These are phyloP conservation scores for Agapornis canus DNA, from an alignment of 2,797 vertebrate species.

Conservation along the genomic window DNA sequence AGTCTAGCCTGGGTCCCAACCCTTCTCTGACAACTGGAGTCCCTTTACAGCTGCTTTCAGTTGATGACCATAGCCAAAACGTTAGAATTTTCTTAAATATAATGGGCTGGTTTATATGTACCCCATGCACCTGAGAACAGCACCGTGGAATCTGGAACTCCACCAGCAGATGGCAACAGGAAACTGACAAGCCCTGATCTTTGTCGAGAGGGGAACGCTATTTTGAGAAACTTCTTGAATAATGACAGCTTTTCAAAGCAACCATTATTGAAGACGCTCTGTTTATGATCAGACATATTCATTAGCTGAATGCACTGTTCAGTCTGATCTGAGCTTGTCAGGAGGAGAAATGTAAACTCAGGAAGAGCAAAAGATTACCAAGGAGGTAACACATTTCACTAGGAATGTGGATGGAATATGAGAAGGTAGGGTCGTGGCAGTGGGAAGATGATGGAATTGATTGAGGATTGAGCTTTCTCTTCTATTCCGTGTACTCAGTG, in stretches of 20 bases:
- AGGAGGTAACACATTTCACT: not conserved
- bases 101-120: not conserved
- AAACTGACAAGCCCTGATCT: not conserved
- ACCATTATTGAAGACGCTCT: not conserved
- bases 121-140: accelerated
- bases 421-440: not conserved
- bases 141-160: not conserved
- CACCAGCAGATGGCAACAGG: conserved; percentile 66
- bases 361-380: not conserved
- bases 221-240: not conserved
- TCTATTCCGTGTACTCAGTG: not conserved
- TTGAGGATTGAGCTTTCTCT: not conserved
- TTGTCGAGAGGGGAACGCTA: not conserved
- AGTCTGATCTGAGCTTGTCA: not conserved
- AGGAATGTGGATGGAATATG: accelerated
- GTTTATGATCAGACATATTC: not conserved
- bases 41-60: not conserved
- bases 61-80: not conserved
- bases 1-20: not conserved
- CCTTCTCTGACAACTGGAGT: not conserved
- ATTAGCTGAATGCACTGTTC: not conserved
- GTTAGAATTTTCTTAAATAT: not conserved
- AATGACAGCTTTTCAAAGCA: not conserved
- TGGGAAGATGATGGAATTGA: not conserved
- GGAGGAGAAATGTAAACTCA: not conserved